phyloP scores from a whole-genome alignment of 2,113 vertebrate genomes.

The Paradisaea rubra region DNA sequence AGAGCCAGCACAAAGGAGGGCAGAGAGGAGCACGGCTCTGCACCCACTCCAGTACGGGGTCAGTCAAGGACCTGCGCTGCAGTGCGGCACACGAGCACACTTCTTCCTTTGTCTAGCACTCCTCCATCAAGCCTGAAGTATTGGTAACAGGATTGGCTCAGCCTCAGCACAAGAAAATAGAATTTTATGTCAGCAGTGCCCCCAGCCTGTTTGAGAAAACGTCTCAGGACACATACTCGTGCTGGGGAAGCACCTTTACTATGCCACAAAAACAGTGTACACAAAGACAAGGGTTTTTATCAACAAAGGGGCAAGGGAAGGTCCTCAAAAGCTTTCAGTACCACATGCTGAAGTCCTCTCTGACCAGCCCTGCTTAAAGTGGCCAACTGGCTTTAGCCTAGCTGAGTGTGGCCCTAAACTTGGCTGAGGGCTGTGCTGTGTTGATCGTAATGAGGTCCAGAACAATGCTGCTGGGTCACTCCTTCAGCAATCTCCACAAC shows the following conservation, averaged over 20 bases:
- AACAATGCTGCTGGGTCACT: background rate
- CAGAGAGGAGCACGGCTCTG: background rate
- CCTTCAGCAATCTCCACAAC: background rate
- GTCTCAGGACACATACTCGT: background rate
- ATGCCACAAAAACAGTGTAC: background rate
- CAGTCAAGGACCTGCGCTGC: background rate
- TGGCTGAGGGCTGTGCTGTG: background rate
- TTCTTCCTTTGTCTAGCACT: background rate
- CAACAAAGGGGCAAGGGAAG: background rate
- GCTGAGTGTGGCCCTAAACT: background rate
- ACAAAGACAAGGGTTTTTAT: background rate
- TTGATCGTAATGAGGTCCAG: accelerated
- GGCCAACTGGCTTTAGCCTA: background rate
- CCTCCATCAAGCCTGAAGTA: background rate
- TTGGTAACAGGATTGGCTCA: background rate
- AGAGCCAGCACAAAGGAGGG: background rate
- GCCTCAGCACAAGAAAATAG: background rate
- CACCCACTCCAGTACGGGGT: background rate
- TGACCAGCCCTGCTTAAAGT: background rate
- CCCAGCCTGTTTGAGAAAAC: background rate
- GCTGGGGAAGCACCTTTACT: background rate
- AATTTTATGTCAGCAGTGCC: background rate
- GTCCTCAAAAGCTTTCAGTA: background rate
- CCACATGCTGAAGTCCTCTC: background rate
- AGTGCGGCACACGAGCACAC: background rate